phyloP scores from a whole-genome alignment of 2,797 vertebrate genomes.

The Rhodeus uyekii region DNA sequence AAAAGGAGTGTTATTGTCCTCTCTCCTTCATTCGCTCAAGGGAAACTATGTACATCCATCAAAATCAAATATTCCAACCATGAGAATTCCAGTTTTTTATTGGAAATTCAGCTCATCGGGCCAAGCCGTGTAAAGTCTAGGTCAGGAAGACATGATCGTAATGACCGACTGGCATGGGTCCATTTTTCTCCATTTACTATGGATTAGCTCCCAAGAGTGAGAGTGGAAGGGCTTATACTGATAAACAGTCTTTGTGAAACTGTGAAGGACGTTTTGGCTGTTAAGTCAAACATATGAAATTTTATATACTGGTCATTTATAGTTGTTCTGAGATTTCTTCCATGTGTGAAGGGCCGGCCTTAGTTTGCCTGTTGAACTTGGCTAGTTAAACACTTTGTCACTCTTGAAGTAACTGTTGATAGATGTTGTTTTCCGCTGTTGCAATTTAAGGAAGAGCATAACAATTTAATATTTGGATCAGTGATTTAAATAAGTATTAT shows the following conservation, averaged over 20 bases:
- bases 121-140: conserved; percentile 31
- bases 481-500: background rate
- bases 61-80: conserved; percentile 37
- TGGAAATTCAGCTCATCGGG: conserved; percentile 18
- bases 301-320: conserved; percentile 11
- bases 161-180: conserved; percentile 28
- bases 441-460: conserved; percentile 19
- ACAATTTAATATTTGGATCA: background rate
- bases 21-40: background rate
- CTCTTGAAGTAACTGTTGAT: conserved; percentile 35
- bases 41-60: conserved; percentile 8
- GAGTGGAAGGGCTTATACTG: background rate
- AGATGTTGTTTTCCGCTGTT: conserved; percentile 7
- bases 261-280: conserved; percentile 1
- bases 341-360: background rate
- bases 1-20: background rate
- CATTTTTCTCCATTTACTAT: conserved; percentile 9
- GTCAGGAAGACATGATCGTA: conserved; percentile 22
- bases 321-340: conserved; percentile 11
- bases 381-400: conserved; percentile 14
- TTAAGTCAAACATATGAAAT: conserved; percentile 20
- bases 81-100: conserved; percentile 34
- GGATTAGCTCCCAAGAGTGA: background rate
- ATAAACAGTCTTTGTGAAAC: conserved; percentile 20
- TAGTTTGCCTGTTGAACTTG: conserved; percentile 30